A percentile compares a stretch with the other conserved stretches of the same genome.
Conservation (phyloP, 2,888 invertebrate genomes). For the Mystacides longicornis region DNA sequence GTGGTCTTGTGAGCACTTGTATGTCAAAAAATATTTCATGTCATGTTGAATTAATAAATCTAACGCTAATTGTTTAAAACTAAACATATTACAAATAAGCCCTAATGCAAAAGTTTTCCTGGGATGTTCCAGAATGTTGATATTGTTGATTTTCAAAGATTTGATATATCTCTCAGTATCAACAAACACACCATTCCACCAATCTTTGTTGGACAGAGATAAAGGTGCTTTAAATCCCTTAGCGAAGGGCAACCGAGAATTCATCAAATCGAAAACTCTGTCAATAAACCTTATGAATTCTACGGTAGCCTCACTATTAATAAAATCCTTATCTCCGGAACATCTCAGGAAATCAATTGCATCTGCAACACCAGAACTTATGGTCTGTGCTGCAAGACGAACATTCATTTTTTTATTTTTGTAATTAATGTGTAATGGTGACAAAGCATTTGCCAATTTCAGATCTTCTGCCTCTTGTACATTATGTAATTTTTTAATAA, state of each 20-base stretch:
- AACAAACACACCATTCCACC: background rate
- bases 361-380: background rate
- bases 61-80: background rate
- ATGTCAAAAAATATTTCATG: background rate
- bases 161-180: background rate
- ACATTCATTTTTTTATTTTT: background rate
- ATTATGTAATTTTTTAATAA: background rate
- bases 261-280: background rate
- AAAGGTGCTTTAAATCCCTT: background rate
- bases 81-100: background rate
- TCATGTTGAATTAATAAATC: background rate
- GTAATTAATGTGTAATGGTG: background rate
- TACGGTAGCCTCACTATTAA: background rate
- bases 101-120: background rate
- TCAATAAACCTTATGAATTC: background rate
- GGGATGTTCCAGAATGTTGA: background rate
- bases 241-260: background rate
- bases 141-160: background rate
- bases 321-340: background rate
- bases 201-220: background rate
- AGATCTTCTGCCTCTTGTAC: background rate
- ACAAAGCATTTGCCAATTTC: background rate
- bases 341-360: background rate
- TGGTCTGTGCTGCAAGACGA: background rate
- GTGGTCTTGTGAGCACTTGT: background rate